These are phyloP conservation scores for Thinocorus orbignyianus DNA, from an alignment of 2,113 vertebrate genomes.

Conservation along the genomic window DNA sequence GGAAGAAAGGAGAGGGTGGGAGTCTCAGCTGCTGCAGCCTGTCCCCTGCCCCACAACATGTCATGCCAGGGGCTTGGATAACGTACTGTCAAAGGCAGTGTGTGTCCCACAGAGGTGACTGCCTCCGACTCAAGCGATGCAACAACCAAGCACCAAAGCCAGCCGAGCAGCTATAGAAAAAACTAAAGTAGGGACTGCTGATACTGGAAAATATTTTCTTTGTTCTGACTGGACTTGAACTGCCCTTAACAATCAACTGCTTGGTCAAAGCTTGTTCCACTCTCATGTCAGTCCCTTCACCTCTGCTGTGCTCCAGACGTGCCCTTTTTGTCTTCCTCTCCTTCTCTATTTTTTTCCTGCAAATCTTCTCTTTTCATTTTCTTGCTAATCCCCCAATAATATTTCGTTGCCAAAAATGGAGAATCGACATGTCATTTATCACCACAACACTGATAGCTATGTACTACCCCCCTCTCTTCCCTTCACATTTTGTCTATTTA, in stretches of 20 bases:
- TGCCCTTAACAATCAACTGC: neutral
- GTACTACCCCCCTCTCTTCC: neutral
- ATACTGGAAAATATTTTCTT: neutral
- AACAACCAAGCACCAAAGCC: neutral
- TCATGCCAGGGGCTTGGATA: neutral
- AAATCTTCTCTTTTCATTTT: neutral
- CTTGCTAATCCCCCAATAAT: neutral
- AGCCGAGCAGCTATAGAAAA: neutral
- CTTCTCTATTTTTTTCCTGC: neutral
- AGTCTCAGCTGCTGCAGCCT: accelerated
- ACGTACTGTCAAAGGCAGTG: neutral
- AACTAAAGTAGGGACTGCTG: neutral
- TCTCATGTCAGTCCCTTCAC: neutral
- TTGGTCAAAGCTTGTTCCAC: neutral
- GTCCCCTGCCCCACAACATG: accelerated
- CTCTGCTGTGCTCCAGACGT: neutral
- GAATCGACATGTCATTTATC: neutral
- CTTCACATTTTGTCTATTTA: neutral
- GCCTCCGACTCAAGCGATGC: neutral
- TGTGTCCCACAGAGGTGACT: too few species aligned
- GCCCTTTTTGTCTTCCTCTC: neutral
- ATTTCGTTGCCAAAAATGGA: neutral
- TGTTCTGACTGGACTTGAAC: neutral
- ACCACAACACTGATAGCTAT: neutral
- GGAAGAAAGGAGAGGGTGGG: neutral